phyloP scores from a whole-genome alignment of 30 jellyfish, hydroid and myxozoan species.

The Aurelia sp. region DNA sequence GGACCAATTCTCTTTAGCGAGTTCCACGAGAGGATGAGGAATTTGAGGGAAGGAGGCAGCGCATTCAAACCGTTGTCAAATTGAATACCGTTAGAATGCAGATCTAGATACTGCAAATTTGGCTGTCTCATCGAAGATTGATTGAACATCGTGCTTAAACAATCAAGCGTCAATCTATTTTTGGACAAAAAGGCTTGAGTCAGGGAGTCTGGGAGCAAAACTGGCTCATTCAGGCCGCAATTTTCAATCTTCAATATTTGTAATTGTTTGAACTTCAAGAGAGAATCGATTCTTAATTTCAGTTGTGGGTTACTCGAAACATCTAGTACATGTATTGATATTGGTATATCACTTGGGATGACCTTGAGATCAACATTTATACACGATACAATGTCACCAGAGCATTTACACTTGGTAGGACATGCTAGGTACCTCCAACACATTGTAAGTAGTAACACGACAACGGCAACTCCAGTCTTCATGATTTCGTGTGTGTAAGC shows the following conservation, averaged over 20 bases:
- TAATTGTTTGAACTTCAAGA: constrained; percentile 11
- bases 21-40: too few relatives aligned
- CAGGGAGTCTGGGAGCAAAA: constrained; percentile 16
- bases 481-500: too few relatives aligned
- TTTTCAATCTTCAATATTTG: not conserved
- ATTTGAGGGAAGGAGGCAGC: too few relatives aligned
- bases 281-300: not conserved
- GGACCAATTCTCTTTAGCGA: too few relatives aligned
- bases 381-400: too few relatives aligned
- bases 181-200: not conserved
- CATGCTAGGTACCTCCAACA: too few relatives aligned
- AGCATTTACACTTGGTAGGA: too few relatives aligned
- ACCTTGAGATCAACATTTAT: constrained; percentile 6
- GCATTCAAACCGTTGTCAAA: too few relatives aligned
- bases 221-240: constrained; percentile 1
- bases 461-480: too few relatives aligned
- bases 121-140: not conserved
- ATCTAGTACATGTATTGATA: not conserved
- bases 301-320: constrained; percentile 17
- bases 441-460: too few relatives aligned
- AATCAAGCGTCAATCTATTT: not conserved
- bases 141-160: not conserved
- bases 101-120: too few relatives aligned
- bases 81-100: too few relatives aligned
- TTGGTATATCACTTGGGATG: constrained; percentile 34